Percentiles rank a stretch among this genome's conserved stretches.
phyloP scores from a whole-genome alignment of 2,888 invertebrate species.

The Pachymerium ferrugineum region DNA sequence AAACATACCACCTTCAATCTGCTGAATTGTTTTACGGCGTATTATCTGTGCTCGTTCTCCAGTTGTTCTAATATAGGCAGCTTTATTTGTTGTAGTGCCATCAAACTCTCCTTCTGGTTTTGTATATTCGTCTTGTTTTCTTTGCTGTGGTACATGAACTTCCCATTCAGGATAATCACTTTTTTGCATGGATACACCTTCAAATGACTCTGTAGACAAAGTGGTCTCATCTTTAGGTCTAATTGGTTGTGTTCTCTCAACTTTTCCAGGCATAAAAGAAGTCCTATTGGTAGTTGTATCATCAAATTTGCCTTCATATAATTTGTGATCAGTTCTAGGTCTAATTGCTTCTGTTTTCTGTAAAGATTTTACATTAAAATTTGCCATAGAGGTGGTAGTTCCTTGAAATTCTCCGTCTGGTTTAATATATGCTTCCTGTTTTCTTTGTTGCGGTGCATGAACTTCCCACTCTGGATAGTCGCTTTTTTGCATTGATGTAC shows the following conservation, averaged over 20 bases:
- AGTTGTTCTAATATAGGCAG: neutral
- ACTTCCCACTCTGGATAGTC: conserved; percentile 16
- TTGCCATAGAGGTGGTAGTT: neutral
- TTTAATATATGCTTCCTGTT: neutral
- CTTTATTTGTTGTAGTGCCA: neutral
- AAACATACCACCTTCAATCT: neutral
- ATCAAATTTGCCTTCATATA: neutral
- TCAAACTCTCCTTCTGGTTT: neutral
- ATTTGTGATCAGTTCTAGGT: neutral
- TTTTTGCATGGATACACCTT: neutral
- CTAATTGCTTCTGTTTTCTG: neutral
- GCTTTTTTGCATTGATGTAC: neutral
- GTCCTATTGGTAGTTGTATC: neutral
- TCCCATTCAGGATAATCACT: neutral
- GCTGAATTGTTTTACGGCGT: neutral
- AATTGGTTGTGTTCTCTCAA: neutral
- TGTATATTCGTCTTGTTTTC: neutral
- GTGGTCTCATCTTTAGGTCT: neutral
- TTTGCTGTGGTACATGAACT: neutral
- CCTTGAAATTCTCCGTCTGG: neutral
- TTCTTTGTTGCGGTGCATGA: neutral
- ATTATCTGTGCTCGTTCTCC: neutral
- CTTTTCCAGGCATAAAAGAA: neutral
- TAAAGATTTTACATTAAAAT: neutral
- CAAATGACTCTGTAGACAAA: too few species aligned